phyloP scores from a whole-genome alignment of 2,113 vertebrate species.

The Antennarius striatus region DNA sequence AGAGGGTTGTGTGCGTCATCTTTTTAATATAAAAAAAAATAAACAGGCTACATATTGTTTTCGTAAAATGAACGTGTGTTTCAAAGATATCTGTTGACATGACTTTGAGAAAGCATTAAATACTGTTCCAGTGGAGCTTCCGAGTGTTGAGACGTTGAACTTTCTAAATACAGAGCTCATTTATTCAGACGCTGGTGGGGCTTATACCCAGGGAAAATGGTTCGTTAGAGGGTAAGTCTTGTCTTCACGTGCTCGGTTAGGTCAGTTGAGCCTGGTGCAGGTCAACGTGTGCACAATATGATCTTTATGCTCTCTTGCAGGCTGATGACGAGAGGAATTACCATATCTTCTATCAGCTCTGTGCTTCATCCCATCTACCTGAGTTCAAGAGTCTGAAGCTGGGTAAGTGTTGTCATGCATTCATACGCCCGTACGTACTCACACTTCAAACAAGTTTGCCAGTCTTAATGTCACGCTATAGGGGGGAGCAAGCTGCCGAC shows the following conservation, averaged over 20 bases:
- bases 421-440: neutral
- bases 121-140: conserved; percentile 8
- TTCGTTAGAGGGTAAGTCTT: too few relatives aligned
- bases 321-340: conserved; percentile 98
- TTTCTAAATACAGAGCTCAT: neutral
- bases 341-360: conserved; percentile 98
- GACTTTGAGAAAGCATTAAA: conserved; percentile 10
- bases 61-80: neutral
- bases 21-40: too few relatives aligned
- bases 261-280: neutral
- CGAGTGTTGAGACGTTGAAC: conserved; percentile 22
- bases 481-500: neutral
- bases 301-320: conserved; percentile 68
- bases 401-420: conserved; percentile 76
- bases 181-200: neutral
- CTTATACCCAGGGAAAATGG: too few relatives aligned
- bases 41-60: neutral
- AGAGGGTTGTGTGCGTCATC: neutral
- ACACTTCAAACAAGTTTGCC: neutral
- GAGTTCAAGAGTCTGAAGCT: conserved; percentile 91
- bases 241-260: too few relatives aligned
- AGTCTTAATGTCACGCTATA: neutral
- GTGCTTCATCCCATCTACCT: conserved; percentile 90
- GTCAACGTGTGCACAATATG: neutral
- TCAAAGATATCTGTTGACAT: conserved; percentile 7